Conservation (phyloP, 2,888 invertebrate genomes). For the Lymantria monacha region DNA sequence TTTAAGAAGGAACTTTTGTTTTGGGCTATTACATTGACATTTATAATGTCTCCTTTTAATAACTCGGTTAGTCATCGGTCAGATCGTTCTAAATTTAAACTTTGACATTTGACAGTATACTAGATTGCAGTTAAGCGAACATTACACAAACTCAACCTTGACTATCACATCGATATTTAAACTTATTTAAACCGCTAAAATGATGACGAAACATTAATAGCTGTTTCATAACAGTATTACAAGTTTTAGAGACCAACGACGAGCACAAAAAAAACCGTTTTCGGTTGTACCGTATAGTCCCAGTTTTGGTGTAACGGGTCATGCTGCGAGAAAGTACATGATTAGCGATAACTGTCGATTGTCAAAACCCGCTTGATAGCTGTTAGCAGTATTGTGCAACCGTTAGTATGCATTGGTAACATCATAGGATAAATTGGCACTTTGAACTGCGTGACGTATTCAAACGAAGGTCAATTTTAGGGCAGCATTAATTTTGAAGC, state of each 20-base stretch:
- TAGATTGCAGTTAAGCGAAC: conserved; percentile 10
- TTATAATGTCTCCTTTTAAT: background rate
- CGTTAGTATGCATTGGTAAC: conserved; percentile 36
- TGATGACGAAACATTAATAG: conserved; percentile 66
- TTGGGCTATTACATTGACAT: background rate
- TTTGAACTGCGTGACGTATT: background rate
- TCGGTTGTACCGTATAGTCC: conserved; percentile 71
- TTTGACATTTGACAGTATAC: conserved; percentile 7
- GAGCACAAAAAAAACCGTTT: conserved; percentile 70
- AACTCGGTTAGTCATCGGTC: background rate
- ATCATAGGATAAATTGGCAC: conserved; percentile 14
- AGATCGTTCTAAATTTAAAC: conserved; percentile 1
- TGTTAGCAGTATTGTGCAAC: conserved; percentile 46
- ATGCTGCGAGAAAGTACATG: conserved; percentile 64
- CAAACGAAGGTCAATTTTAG: background rate
- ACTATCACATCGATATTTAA: conserved; percentile 23
- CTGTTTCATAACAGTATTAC: conserved; percentile 78
- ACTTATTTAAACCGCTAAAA: conserved; percentile 39
- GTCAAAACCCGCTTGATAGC: conserved; percentile 50
- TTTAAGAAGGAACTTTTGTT: conserved; percentile 27
- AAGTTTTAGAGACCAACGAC: conserved; percentile 61
- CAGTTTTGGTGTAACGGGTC: conserved; percentile 74
- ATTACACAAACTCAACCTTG: conserved; percentile 25
- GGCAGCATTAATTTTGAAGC: background rate
- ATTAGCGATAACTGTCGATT: conserved; percentile 72